A percentile compares a stretch with the other conserved stretches of the same genome.
These are phyloP conservation scores for Campylorhamphus procurvoides DNA, from an alignment of 2,113 vertebrate genomes.

Conservation along the genomic window DNA sequence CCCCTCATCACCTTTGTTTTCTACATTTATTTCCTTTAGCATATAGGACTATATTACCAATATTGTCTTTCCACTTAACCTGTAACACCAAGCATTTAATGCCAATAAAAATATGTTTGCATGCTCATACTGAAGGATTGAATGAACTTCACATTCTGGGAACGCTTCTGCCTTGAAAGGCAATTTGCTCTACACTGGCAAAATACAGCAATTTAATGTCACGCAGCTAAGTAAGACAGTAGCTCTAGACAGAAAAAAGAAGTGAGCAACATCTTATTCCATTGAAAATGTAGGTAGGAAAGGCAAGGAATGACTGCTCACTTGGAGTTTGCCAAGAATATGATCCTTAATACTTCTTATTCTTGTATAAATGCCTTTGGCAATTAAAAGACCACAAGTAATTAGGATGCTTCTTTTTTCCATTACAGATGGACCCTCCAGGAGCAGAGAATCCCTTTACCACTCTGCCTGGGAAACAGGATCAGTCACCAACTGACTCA, in stretches of 20 bases:
- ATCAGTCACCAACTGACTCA: background rate
- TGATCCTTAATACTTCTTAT: background rate
- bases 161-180: background rate
- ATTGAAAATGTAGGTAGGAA: background rate
- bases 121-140: background rate
- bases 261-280: background rate
- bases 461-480: background rate
- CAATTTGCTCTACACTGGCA: background rate
- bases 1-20: accelerated
- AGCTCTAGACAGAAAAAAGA: background rate
- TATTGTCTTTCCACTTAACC: background rate
- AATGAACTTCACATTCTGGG: background rate
- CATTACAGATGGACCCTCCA: background rate
- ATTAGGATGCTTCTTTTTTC: background rate
- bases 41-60: background rate
- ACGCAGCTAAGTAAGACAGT: background rate
- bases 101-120: background rate
- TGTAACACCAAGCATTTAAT: background rate
- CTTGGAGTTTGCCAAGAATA: background rate
- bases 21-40: background rate
- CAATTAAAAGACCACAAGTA: background rate
- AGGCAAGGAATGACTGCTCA: background rate
- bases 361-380: background rate
- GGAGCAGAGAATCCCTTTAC: background rate
- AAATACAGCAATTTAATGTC: background rate